Percentiles rank a stretch among this genome's conserved stretches.
Evolutionary conservation across 2,888 invertebrate genomes (phyloP).

Genomic region (Cheilosia urbana): DNA sequence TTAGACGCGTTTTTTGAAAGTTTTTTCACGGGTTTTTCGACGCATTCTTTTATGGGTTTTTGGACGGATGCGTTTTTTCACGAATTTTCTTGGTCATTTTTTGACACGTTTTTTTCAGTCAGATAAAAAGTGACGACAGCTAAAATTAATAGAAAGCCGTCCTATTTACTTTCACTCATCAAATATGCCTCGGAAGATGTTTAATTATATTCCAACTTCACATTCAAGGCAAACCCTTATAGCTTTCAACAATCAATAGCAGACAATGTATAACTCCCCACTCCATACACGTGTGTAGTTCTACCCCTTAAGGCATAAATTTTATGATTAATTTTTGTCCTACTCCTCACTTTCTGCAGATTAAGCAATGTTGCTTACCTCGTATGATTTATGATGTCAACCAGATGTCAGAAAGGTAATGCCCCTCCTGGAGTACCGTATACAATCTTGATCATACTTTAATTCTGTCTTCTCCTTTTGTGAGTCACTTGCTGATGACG

Average conservation of each 20-base stretch:
- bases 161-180: neutral
- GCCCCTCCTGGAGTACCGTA: constrained; percentile 31
- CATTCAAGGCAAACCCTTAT: neutral
- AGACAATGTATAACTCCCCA: constrained; percentile 3
- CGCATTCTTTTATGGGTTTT: too few species aligned
- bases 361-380: constrained; percentile 67
- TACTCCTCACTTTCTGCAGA: constrained; percentile 41
- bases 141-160: neutral
- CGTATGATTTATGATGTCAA: constrained; percentile 73
- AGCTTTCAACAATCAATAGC: constrained; percentile 5
- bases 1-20: too few species aligned
- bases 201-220: constrained; percentile 10
- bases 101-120: too few species aligned
- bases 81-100: too few species aligned
- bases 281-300: neutral
- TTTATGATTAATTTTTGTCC: constrained; percentile 69
- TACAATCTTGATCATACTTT: constrained; percentile 49
- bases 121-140: neutral
- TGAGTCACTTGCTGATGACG: constrained; percentile 40
- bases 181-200: neutral
- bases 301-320: constrained; percentile 39
- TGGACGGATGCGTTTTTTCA: too few species aligned
- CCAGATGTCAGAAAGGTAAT: constrained; percentile 74
- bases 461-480: constrained; percentile 42
- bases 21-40: too few species aligned